Conservation (phyloP, 2,113 vertebrate species). For the Paradisaea rubra region DNA sequence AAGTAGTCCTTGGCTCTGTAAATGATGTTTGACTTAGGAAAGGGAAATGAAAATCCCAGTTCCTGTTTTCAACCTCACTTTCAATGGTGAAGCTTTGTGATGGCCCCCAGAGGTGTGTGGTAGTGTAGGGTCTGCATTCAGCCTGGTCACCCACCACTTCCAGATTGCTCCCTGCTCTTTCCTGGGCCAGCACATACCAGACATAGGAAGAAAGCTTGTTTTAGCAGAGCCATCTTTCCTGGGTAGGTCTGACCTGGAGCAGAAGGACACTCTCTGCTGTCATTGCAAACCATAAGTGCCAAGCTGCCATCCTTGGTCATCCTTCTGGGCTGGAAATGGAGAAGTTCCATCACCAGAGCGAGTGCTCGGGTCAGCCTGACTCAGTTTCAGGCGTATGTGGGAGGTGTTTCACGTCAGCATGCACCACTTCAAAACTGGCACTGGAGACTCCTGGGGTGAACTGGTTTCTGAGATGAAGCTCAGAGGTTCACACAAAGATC, state of each 20-base stretch:
- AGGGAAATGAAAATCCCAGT: neutral
- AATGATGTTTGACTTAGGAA: neutral
- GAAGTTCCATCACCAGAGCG: neutral
- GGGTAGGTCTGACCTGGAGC: neutral
- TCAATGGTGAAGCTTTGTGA: neutral
- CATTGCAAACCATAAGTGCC: neutral
- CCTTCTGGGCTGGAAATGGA: neutral
- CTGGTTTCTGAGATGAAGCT: neutral
- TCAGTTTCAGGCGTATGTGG: neutral
- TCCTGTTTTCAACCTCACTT: neutral
- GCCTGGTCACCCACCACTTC: neutral
- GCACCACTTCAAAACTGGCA: neutral
- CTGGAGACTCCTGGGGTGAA: neutral
- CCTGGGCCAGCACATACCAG: neutral
- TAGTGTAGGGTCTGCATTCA: neutral
- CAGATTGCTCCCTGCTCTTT: neutral
- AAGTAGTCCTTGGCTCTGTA: neutral
- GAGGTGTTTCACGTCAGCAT: neutral
- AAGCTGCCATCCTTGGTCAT: neutral
- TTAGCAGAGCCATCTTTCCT: neutral
- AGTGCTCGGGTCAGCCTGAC: neutral
- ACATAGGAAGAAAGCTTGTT: neutral
- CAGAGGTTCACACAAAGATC: neutral
- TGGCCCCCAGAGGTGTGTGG: accelerated
- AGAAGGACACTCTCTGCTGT: neutral